Evolutionary conservation across 2,113 vertebrate genomes (phyloP).

Genomic region (Nibea albiflora): DNA sequence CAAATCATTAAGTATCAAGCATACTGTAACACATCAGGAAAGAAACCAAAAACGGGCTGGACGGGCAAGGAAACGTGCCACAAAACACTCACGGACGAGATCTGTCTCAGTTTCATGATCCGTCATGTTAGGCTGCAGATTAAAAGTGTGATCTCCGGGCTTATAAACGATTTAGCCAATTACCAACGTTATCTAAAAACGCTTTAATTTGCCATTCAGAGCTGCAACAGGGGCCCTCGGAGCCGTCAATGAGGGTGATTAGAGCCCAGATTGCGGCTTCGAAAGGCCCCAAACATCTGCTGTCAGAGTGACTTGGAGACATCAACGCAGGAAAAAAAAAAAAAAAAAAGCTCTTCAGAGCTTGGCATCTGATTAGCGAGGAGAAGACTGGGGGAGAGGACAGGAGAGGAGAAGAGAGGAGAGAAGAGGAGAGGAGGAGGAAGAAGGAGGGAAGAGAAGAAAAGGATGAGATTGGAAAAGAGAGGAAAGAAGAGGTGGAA

Average conservation of each 20-base stretch:
- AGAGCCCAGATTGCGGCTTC: slow-evolving; percentile 78
- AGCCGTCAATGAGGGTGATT: slow-evolving; percentile 82
- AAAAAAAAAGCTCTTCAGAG: slow-evolving; percentile 61
- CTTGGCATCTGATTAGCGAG: slow-evolving; percentile 69
- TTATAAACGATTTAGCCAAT: slow-evolving; percentile 83
- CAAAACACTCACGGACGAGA: slow-evolving; percentile 38
- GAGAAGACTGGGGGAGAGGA: slow-evolving; percentile 33
- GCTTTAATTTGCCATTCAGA: slow-evolving; percentile 83
- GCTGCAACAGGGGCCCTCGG: slow-evolving; percentile 76
- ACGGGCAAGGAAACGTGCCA: slow-evolving; percentile 38
- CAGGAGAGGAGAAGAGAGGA: slow-evolving; percentile 13
- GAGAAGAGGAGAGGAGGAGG: slow-evolving; percentile 19
- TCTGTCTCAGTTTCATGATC: slow-evolving; percentile 71
- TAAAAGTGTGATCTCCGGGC: slow-evolving; percentile 80
- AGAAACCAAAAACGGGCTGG: slow-evolving; percentile 40
- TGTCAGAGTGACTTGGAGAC: slow-evolving; percentile 76
- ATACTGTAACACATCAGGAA: slow-evolving; percentile 45
- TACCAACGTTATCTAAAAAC: slow-evolving; percentile 81
- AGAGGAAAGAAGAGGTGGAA: slow-evolving; percentile 63
- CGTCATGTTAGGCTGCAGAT: slow-evolving; percentile 78
- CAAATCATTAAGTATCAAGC: slow-evolving; percentile 75
- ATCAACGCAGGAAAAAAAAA: slow-evolving; percentile 53
- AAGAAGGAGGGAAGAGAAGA: slow-evolving; percentile 27
- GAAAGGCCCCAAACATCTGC: slow-evolving; percentile 80
- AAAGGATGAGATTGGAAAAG: slow-evolving; percentile 43